Evolutionary conservation across 2,888 invertebrate species (phyloP), one percentile per base, ranked within the genome.

Genomic region (Metallyticus violacea): DNA sequence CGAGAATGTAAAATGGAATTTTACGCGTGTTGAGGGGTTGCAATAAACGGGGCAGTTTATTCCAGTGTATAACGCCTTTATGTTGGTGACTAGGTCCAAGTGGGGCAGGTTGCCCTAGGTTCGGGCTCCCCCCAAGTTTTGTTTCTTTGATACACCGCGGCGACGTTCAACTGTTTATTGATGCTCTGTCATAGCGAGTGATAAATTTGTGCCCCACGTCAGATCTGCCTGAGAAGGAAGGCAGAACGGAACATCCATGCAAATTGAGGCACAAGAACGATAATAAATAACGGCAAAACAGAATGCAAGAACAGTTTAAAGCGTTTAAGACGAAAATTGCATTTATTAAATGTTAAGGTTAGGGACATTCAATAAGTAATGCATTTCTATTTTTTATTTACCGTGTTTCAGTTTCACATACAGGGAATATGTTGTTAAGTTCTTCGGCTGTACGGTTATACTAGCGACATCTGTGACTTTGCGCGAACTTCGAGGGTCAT

Each of bases 1-100:
- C 87, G 89, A 88, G 89, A 89, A 88, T 88, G 88, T 88, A 88
- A 89, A 89, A 88, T 83, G 79, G 88, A 87, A 81, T 88, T 88
- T 89, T 89, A 89, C 88, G 88, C 86, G 79, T 86, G 85, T 86
- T 84, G 83, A 85, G 88, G 87, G 88, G 88, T 86, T 82, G 88
- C 87, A 79, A 85, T 88, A 89, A 89, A 88, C 88, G 88, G 80
- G 86, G 26, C 87, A 85, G 87, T 88, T 88, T 88, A 87, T 87
- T 87, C 82, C 87, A 78, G 81, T 87, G 87, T 86, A 86, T 87
- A 88, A 86, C 81, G 26, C 85, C 78, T 30, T 79, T 26, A n/a
- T n/a, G n/a, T n/a, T n/a, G n/a, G 40, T 15, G 40, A 15, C 40
- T 62, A 22, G 40, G 40, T 15, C 22, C 40, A 62, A 9, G 22